Percentiles rank a stretch among this genome's conserved stretches.
These are phyloP conservation scores for Tetranychus truncatus DNA, from an alignment of 2,888 invertebrate species.

Conservation along the genomic window DNA sequence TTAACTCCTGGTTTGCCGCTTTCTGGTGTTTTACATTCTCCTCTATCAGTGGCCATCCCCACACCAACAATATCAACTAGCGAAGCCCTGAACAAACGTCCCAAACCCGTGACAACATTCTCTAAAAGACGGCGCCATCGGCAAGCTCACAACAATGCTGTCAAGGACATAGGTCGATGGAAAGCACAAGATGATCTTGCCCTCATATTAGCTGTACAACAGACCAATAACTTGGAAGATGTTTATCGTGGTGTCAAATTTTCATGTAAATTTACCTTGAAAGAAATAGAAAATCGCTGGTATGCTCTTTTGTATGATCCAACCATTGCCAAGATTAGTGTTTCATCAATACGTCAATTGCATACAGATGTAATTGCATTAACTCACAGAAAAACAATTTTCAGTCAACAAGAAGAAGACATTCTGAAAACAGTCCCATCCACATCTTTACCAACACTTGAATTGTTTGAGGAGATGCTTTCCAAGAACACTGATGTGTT, in stretches of 20 bases:
- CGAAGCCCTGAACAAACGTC: not conserved
- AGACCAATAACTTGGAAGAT: constrained; percentile 44
- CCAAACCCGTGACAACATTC: constrained; percentile 21
- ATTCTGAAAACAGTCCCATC: constrained; percentile 60
- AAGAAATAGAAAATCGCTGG: constrained; percentile 89
- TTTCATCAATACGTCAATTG: constrained; percentile 77
- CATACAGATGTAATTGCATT: constrained; percentile 73
- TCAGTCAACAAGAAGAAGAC: constrained; percentile 72
- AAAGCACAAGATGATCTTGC: constrained; percentile 91
- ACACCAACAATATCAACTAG: constrained; percentile 13
- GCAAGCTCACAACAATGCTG: constrained; percentile 26
- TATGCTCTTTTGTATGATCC: constrained; percentile 84
- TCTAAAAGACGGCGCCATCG: constrained; percentile 16
- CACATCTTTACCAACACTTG: constrained; percentile 38
- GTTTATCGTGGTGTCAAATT: constrained; percentile 84
- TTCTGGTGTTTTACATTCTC: too few species aligned
- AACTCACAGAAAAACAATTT: constrained; percentile 70
- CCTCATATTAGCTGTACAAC: constrained; percentile 77
- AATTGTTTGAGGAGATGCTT: constrained; percentile 64
- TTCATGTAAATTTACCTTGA: constrained; percentile 77
- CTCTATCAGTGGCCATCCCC: not conserved
- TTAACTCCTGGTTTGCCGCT: not conserved
- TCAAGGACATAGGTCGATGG: constrained; percentile 56
- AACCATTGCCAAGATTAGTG: constrained; percentile 65
- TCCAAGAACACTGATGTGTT: constrained; percentile 66